phyloP scores from a whole-genome alignment of 2,113 vertebrate genomes.

The Psilopogon haemacephalus region DNA sequence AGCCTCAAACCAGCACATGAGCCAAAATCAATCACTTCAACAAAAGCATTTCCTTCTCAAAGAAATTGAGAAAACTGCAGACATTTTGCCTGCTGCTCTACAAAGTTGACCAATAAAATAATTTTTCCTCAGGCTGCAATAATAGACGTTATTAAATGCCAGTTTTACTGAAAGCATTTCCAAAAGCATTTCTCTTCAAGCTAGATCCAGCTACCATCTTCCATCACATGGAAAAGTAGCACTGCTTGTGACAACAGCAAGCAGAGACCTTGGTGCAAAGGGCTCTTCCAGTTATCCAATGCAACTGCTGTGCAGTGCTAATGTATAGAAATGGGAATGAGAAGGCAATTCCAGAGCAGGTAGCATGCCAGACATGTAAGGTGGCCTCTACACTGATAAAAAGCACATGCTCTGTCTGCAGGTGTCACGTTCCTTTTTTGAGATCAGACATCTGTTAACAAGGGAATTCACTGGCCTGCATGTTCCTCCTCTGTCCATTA shows the following conservation, averaged over 20 bases:
- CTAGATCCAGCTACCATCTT: not conserved
- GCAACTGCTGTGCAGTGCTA: not conserved
- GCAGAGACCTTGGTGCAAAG: not conserved
- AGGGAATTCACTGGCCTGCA: not conserved
- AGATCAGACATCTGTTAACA: not conserved
- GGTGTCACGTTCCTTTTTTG: not conserved
- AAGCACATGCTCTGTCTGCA: not conserved
- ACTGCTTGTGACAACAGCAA: not conserved
- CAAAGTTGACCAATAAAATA: rapidly evolving
- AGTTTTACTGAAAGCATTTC: not conserved
- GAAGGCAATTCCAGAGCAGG: not conserved
- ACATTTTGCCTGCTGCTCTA: not conserved
- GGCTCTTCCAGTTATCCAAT: not conserved
- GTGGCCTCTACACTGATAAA: not conserved
- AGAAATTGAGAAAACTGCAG: not conserved
- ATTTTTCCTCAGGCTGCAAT: not conserved
- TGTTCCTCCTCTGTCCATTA: not conserved
- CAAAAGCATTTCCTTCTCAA: not conserved
- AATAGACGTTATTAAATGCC: not conserved
- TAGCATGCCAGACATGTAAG: not conserved
- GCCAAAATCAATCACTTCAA: slow-evolving; percentile 1
- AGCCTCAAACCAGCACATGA: no score
- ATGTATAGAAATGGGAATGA: not conserved
- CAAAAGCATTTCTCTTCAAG: not conserved
- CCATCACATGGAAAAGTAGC: not conserved